These are phyloP conservation scores for Rhinogobio ventralis DNA, from an alignment of 2,797 vertebrate genomes.

Conservation along the genomic window DNA sequence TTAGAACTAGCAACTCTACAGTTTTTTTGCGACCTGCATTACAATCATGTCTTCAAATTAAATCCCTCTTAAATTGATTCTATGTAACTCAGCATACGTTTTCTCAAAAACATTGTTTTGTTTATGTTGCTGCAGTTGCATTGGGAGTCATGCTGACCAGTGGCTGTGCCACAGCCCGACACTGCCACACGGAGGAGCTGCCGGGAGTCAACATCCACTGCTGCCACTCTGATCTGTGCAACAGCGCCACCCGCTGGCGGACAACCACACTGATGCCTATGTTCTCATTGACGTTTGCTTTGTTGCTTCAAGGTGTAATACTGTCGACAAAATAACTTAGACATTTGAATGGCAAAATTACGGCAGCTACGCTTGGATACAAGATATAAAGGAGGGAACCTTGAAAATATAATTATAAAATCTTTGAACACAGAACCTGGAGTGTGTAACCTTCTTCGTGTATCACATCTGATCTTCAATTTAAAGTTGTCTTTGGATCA, in stretches of 20 bases:
- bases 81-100: background rate
- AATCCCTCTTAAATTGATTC: background rate
- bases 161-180: slow-evolving; percentile 79
- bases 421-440: background rate
- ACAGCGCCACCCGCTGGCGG: slow-evolving; percentile 46
- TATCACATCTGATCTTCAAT: background rate
- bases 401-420: background rate
- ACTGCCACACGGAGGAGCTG: slow-evolving; percentile 81
- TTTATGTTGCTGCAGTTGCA: slow-evolving; percentile 67
- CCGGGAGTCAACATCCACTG: slow-evolving; percentile 75
- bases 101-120: slow-evolving; percentile 7
- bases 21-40: background rate
- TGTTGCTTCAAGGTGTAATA: slow-evolving; percentile 42
- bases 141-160: slow-evolving; percentile 77
- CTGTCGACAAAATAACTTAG: background rate
- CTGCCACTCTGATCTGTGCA: slow-evolving; percentile 73
- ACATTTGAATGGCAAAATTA: background rate
- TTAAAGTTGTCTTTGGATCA: background rate
- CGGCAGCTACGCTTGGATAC: background rate
- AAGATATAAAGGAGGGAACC: background rate
- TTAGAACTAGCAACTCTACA: background rate
- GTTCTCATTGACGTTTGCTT: slow-evolving; percentile 35
- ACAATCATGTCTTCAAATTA: background rate
- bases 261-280: background rate
- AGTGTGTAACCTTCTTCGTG: background rate